phyloP scores from a whole-genome alignment of 1,140 invertebrate species.

The Bicyclus anynana region DNA sequence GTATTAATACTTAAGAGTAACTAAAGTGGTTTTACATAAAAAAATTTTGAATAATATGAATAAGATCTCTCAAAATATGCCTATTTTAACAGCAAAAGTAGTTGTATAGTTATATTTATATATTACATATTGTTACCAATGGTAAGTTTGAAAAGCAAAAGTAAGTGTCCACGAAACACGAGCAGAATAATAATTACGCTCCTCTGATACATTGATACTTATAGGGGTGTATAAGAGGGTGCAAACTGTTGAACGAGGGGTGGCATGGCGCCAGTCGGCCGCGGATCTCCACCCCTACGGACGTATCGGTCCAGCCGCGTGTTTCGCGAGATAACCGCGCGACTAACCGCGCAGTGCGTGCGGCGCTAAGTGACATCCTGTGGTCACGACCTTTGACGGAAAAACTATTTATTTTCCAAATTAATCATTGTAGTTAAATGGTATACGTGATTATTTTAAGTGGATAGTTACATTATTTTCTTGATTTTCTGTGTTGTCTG shows the following conservation, averaged over 20 bases:
- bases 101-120: background rate
- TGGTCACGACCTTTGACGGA: background rate
- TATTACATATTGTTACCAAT: background rate
- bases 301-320: constrained; percentile 31
- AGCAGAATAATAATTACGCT: constrained; percentile 6
- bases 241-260: constrained; percentile 68
- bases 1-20: no score
- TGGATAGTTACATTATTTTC: no score
- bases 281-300: constrained; percentile 39
- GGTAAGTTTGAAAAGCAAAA: background rate
- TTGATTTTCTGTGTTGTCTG: no score
- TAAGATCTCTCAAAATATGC: no score
- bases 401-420: background rate
- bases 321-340: constrained; percentile 21
- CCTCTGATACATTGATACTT: constrained; percentile 12
- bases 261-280: constrained; percentile 61
- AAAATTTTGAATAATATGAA: no score
- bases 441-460: no score
- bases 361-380: background rate
- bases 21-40: no score
- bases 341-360: constrained; percentile 4
- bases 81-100: no score
- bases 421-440: background rate
- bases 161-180: background rate
- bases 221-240: constrained; percentile 51